A percentile compares a stretch with the other conserved stretches of the same genome.
These are phyloP conservation scores for Cheiracanthium punctorium DNA, from an alignment of 2,888 invertebrate genomes.

Conservation along the genomic window DNA sequence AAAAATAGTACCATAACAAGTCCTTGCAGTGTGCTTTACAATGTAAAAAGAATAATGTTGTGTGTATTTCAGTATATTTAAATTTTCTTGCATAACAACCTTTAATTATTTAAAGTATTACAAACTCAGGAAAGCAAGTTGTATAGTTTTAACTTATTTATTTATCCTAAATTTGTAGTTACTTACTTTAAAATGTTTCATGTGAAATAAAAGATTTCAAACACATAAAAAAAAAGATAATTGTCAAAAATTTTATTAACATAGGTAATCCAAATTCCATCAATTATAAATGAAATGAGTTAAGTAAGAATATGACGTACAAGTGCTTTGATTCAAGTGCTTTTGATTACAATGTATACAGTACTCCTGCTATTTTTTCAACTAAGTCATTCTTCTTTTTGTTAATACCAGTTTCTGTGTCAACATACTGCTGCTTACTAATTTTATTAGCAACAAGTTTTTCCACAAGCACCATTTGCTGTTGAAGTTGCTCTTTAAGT, in stretches of 20 bases:
- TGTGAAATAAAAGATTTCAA: too few species aligned
- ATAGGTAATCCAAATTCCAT: background rate
- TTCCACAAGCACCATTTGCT: conserved; percentile 80
- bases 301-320: conserved; percentile 59
- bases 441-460: conserved; percentile 81
- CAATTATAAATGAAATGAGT: conserved; percentile 43
- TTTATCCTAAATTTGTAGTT: too few species aligned
- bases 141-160: too few species aligned
- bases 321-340: conserved; percentile 2
- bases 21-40: too few species aligned
- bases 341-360: conserved; percentile 43
- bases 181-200: too few species aligned
- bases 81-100: too few species aligned
- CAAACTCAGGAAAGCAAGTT: too few species aligned
- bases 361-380: conserved; percentile 62
- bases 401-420: conserved; percentile 79
- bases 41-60: too few species aligned
- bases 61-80: too few species aligned
- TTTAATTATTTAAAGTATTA: too few species aligned
- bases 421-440: conserved; percentile 80
- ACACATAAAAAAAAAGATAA: too few species aligned
- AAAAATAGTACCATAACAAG: too few species aligned
- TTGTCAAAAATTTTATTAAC: background rate
- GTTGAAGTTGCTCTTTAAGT: conserved; percentile 75
- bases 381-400: conserved; percentile 80